phyloP scores from a whole-genome alignment of 2,113 vertebrate species.

The Python bivittatus region DNA sequence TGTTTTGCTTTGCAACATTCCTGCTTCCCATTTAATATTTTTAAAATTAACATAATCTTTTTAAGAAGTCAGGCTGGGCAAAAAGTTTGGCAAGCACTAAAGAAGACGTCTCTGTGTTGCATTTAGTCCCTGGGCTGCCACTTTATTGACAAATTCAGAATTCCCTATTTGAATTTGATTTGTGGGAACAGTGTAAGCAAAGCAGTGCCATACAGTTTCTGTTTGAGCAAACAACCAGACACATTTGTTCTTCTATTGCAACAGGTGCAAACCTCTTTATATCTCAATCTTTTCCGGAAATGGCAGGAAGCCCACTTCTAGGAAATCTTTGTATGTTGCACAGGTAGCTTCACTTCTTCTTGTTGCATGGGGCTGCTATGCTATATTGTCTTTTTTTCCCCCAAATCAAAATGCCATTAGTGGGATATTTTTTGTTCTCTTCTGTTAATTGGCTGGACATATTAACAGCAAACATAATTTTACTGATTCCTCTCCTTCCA shows the following conservation, averaged over 20 bases:
- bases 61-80: neutral
- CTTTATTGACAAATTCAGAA: neutral
- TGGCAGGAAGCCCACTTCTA: conserved; percentile 10
- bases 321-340: conserved; percentile 24
- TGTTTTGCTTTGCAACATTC: neutral
- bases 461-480: conserved; percentile 44
- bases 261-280: neutral
- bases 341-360: conserved; percentile 15
- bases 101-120: neutral
- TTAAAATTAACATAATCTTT: neutral
- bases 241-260: neutral
- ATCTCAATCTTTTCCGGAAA: neutral
- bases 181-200: neutral
- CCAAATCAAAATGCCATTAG: conserved; percentile 27
- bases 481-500: conserved; percentile 29
- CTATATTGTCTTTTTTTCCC: conserved; percentile 48
- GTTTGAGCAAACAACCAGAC: neutral
- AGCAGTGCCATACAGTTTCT: neutral
- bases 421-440: conserved; percentile 24
- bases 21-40: neutral
- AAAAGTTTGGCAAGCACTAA: neutral
- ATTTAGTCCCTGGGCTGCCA: neutral
- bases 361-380: neutral
- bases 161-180: neutral
- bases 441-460: conserved; percentile 42